phyloP scores from a whole-genome alignment of 92 coral and sea anemone species.

The Palythoa heliodiscus region DNA sequence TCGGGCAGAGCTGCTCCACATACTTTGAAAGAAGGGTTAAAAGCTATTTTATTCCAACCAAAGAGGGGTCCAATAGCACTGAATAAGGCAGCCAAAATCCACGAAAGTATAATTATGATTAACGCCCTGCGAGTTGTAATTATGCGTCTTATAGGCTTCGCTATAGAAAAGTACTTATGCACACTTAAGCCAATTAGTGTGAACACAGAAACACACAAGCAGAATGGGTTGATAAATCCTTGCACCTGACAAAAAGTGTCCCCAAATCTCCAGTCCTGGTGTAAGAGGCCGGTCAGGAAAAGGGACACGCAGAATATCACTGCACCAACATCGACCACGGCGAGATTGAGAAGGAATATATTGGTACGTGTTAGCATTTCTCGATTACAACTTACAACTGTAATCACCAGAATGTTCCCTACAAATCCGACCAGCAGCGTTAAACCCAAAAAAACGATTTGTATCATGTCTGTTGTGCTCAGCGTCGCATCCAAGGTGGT shows the following conservation, averaged over 20 bases:
- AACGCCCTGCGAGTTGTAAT: constrained; percentile 67
- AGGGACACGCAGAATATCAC: constrained; percentile 63
- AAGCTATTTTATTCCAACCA: constrained; percentile 73
- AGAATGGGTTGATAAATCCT: constrained; percentile 77
- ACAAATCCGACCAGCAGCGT: constrained; percentile 57
- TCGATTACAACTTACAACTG: constrained; percentile 60
- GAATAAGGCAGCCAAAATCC: constrained; percentile 58
- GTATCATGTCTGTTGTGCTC: constrained; percentile 37
- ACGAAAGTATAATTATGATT: constrained; percentile 48
- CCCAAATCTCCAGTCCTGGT: constrained; percentile 61
- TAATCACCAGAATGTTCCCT: constrained; percentile 65
- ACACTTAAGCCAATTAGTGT: constrained; percentile 75
- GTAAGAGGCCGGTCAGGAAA: constrained; percentile 56
- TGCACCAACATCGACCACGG: constrained; percentile 61
- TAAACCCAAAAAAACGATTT: constrained; percentile 55
- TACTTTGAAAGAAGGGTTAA: constrained; percentile 41
- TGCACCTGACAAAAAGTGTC: constrained; percentile 70
- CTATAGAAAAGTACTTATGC: constrained; percentile 83
- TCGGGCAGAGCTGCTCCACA: constrained; percentile 58
- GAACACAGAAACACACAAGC: constrained; percentile 69
- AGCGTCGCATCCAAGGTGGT: constrained; percentile 17
- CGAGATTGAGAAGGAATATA: constrained; percentile 65
- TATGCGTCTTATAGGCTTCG: constrained; percentile 72
- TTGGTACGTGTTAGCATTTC: constrained; percentile 92
- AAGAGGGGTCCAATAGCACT: constrained; percentile 65